phyloP scores from a whole-genome alignment of 2,113 vertebrate species.

The Microtus montanus region DNA sequence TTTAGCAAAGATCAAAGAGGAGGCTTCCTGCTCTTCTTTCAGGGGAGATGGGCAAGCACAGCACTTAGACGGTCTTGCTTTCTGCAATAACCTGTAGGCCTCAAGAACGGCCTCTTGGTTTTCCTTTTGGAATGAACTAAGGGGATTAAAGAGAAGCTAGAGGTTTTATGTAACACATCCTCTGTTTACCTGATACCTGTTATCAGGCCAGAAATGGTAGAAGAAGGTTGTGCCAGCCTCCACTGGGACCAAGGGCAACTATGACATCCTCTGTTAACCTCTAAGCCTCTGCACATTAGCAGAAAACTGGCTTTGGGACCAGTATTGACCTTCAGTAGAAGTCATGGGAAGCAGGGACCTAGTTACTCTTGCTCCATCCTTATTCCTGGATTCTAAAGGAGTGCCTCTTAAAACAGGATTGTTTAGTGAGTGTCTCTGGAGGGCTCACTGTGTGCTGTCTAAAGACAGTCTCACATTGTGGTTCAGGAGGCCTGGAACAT shows the following conservation, averaged over 20 bases:
- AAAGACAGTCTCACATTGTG: background rate
- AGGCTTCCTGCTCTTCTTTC: background rate
- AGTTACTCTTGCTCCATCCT: background rate
- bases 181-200: slow-evolving; percentile 41
- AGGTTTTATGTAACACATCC: background rate
- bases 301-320: background rate
- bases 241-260: slow-evolving; percentile 18
- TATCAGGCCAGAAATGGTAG: slow-evolving; percentile 13
- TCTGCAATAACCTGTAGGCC: background rate
- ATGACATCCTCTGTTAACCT: background rate
- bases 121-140: slow-evolving; percentile 38
- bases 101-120: background rate
- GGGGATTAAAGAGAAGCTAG: background rate
- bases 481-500: background rate
- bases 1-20: background rate
- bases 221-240: background rate
- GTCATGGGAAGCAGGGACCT: background rate
- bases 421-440: too few species aligned
- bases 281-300: background rate
- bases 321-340: background rate
- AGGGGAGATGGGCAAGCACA: fast-evolving
- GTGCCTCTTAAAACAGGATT: background rate
- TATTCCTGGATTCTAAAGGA: background rate
- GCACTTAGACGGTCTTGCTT: background rate
- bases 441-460: background rate